Base-by-base conservation (phyloP, 2,113 vertebrate genomes). In the Morone chrysops region DNA sequence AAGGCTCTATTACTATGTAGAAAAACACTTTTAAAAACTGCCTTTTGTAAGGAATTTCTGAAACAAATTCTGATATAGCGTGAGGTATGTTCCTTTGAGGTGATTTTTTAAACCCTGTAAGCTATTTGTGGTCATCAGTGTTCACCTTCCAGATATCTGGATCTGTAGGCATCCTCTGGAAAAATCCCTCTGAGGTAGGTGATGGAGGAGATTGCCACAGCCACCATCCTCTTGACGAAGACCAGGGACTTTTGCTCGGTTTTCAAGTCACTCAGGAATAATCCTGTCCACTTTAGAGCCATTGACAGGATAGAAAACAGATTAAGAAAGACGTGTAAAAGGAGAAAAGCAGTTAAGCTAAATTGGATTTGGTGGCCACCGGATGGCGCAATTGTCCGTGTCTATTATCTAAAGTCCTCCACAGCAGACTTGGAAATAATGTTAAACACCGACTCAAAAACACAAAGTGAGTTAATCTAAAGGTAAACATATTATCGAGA, bases 141-240 rank as follows among this genome's bases (percentile, higher is more conserved):
- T 48, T 90, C 93, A 99, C 98, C 98, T 94, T 98, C 97, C 87
- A 99, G 87, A 50, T 98, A 99, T 95, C 97, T 96, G 47, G 97
- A 97, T 76, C 96, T 96, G 85, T 99, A 99, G 68, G 98, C 97
- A 47, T 94, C 94, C 81, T 99, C 98, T 7, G 98, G 98, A 59
- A 99, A 99, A 83, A 99, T 96, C 11, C 98, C 98, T 87, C 98
- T 95, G 81, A 99, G 96, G 65, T 99, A 99, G 0, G 98, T 99
- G 91, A 99, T 97, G 86, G 96, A 97, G 73, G 98, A 99, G 3
- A 99, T 95, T 0, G 97, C 96, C 75, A 99, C 91, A 1, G 97
- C 97, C 88, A 99, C 90, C 43, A 99, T 97, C 78, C 96, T 95
- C 92, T 99, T 99, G 57, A 99, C 96, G 36, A 98, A 95, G 38